Evolutionary conservation across 2,888 invertebrate species (phyloP), one percentile per base, ranked within the genome.

Genomic region (Parascotia fuliginaria): DNA sequence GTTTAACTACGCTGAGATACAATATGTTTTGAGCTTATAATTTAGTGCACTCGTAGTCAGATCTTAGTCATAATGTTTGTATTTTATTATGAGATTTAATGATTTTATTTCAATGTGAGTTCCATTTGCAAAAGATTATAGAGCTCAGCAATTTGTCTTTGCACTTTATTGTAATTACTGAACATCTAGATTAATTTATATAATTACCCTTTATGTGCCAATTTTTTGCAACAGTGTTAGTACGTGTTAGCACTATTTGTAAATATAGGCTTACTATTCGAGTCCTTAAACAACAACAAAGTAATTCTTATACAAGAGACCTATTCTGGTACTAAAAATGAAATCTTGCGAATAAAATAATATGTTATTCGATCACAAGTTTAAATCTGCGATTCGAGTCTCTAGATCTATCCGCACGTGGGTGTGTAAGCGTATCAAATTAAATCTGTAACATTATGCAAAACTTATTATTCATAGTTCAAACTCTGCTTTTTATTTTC

Each of bases 401-500:
- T 51, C 7, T 51, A 32, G 41, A 48, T 51, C 44, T 54, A 42
- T 57, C 33, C 43, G 11, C 2, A 34, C 42, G 64, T 67, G 43
- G 64, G 64, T 49, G 63, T 62, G 54, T 57, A 63, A 31, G 11
- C 32, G 40, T 52, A 55, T 67, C 51, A 63, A 64, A 63, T 63
- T 58, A 55, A 66, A 62, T 63, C 44, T 52, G 44, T 57, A 67
- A 58, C 51, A 22, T 55, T 66, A 64, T 52, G 64, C 64, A 52
- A 62, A 63, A 65, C 46, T 57, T 66, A 57, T 49, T 58, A 67
- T 62, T 64, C 58, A 47, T 49, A 47, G 48, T 43, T 27, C 41
- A 2, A 47, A 43, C 2, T 39, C 55, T 39, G 51, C 31, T 37
- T 27, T 13, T 29, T 60, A 61, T 60, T 55, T 43, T 46, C 45